Percentiles rank a stretch among this genome's conserved stretches.
These are phyloP conservation scores for Conchocele bisecta DNA, from an alignment of 2,888 invertebrate species.

Conservation along the genomic window DNA sequence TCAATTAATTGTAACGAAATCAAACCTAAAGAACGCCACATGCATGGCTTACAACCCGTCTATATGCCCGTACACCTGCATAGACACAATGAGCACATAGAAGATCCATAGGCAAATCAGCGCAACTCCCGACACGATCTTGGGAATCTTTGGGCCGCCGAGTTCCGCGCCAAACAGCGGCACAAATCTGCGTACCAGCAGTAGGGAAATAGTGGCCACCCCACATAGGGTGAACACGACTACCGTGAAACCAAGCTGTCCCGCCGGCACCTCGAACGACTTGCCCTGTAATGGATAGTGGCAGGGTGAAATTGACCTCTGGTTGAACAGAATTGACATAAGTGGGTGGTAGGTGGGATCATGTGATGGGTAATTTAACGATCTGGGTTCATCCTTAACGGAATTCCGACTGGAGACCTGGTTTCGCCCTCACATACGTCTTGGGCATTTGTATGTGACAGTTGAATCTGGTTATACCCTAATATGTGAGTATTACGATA, in stretches of 20 bases:
- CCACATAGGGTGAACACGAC: slow-evolving; percentile 84
- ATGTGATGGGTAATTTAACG: too few relatives aligned
- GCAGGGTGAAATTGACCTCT: too few relatives aligned
- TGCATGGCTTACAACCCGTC: slow-evolving; percentile 51
- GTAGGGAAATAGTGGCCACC: slow-evolving; percentile 83
- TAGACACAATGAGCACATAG: slow-evolving; percentile 83
- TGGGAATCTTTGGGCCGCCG: slow-evolving; percentile 84
- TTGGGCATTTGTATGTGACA: too few relatives aligned
- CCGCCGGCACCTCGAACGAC: slow-evolving; percentile 79
- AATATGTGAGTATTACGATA: too few relatives aligned
- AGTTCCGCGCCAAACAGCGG: slow-evolving; percentile 85
- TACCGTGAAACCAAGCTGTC: slow-evolving; percentile 84
- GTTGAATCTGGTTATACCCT: too few relatives aligned
- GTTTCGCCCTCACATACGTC: too few relatives aligned
- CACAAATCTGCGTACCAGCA: slow-evolving; percentile 84
- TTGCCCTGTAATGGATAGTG: slow-evolving; percentile 70
- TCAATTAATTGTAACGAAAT: too few relatives aligned
- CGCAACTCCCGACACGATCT: slow-evolving; percentile 81
- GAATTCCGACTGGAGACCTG: too few relatives aligned
- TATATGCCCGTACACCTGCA: slow-evolving; percentile 67
- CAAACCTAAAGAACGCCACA: too few relatives aligned
- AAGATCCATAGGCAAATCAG: slow-evolving; percentile 84
- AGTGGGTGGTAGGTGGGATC: too few relatives aligned
- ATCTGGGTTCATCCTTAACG: too few relatives aligned
- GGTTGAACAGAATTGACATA: neutral